Conservation (phyloP, 2,888 invertebrate species). For the Cabera pusaria region DNA sequence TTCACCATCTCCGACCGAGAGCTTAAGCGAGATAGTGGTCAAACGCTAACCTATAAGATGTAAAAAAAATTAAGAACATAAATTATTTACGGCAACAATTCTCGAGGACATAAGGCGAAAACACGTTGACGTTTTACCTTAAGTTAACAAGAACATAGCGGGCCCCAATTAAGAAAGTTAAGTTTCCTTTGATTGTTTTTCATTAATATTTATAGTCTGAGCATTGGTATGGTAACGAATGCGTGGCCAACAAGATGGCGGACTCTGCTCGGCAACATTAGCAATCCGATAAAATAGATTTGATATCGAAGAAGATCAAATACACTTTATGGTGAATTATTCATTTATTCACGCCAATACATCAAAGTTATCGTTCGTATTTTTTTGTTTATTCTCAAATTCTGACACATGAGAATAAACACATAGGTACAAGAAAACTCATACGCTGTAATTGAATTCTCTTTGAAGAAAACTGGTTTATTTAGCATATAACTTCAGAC, state of each 20-base stretch:
- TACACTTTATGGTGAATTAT: constrained; percentile 39
- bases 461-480: no score
- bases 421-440: no score
- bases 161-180: constrained; percentile 33
- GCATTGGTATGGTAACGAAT: constrained; percentile 55
- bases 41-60: no score
- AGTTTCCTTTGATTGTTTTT: constrained; percentile 35
- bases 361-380: constrained; percentile 26
- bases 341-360: constrained; percentile 40
- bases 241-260: constrained; percentile 42
- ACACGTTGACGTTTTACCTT: constrained; percentile 9
- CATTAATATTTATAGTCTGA: constrained; percentile 42
- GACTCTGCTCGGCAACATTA: constrained; percentile 35
- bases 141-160: constrained; percentile 16
- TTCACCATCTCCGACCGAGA: no score
- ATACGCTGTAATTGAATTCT: no score
- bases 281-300: constrained; percentile 33
- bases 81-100: constrained; percentile 2
- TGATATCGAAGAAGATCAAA: constrained; percentile 36
- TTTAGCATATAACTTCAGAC: no score
- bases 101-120: constrained; percentile 5
- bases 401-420: no score
- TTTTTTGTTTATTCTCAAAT: not conserved
- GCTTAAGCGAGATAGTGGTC: no score
- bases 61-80: no score